These are phyloP conservation scores for Monodelphis domestica DNA, from an alignment of 2,797 vertebrate species.

Conservation along the genomic window DNA sequence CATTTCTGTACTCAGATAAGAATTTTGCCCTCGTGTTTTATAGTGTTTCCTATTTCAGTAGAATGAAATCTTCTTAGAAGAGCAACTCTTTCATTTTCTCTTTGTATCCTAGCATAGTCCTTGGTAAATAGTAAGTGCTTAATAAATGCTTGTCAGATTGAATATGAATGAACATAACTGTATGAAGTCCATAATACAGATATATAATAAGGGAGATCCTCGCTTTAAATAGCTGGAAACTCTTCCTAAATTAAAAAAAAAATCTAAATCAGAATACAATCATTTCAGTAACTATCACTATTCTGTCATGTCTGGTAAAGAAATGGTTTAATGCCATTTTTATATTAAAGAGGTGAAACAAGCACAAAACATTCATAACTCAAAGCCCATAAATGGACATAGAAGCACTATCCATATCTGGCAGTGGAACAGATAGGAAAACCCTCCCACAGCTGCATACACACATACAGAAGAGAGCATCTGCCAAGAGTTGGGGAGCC, in stretches of 20 bases:
- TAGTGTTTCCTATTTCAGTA: background rate
- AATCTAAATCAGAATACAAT: conserved; percentile 35
- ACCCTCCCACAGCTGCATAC: background rate
- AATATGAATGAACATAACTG: background rate
- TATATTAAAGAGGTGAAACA: conserved; percentile 34
- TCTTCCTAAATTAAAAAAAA: conserved; percentile 25
- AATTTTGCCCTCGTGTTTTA: background rate
- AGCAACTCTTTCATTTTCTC: background rate
- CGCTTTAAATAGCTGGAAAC: background rate
- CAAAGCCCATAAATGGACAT: conserved; percentile 50
- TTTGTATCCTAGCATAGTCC: background rate
- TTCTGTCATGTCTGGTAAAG: conserved; percentile 4
- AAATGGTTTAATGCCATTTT: conserved; percentile 31
- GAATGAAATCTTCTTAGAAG: background rate
- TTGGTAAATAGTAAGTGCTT: background rate
- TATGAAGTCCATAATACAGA: background rate
- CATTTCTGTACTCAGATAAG: background rate
- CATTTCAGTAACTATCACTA: conserved; percentile 17
- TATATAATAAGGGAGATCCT: background rate
- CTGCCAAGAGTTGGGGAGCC: conserved; percentile 34
- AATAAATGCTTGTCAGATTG: background rate
- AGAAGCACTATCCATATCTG: conserved; percentile 8
- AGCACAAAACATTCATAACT: background rate
- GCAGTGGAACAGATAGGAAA: conserved; percentile 23
- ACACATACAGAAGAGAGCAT: background rate